Conservation (phyloP, 2,888 invertebrate genomes). For the Stenchaetothrips biformis region DNA sequence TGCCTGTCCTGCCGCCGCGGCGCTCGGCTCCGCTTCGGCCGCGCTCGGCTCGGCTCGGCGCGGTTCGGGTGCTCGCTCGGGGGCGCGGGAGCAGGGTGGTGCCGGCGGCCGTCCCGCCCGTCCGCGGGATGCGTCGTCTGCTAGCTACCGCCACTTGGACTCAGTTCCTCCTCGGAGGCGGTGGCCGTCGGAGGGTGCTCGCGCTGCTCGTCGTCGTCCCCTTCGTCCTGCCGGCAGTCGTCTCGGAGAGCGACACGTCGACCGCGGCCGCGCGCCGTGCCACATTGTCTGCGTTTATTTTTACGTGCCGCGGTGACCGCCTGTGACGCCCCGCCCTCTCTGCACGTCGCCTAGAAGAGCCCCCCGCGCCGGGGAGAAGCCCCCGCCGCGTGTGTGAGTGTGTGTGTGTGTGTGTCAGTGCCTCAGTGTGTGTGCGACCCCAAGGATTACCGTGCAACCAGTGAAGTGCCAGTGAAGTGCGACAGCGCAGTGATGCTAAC, state of each 20-base stretch:
- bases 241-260: background rate
- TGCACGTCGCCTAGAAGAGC: background rate
- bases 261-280: background rate
- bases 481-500: background rate
- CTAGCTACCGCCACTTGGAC: background rate
- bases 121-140: constrained; percentile 12
- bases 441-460: background rate
- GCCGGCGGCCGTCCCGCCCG: constrained; percentile 7
- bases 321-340: no score
- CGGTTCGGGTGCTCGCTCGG: background rate
- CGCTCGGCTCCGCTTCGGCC: background rate
- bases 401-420: background rate
- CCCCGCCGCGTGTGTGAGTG: background rate
- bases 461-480: background rate
- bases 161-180: constrained; percentile 17
- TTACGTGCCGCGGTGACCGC: no score
- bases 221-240: background rate
- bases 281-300: no score
- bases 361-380: background rate
- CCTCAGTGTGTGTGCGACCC: background rate
- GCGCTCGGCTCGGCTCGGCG: background rate
- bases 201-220: background rate
- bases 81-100: background rate
- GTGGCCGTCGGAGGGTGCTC: background rate
- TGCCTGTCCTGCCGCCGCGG: background rate